These are phyloP conservation scores for Drosophila flavopinicola DNA, from an alignment of 2,888 invertebrate species.

Conservation along the genomic window DNA sequence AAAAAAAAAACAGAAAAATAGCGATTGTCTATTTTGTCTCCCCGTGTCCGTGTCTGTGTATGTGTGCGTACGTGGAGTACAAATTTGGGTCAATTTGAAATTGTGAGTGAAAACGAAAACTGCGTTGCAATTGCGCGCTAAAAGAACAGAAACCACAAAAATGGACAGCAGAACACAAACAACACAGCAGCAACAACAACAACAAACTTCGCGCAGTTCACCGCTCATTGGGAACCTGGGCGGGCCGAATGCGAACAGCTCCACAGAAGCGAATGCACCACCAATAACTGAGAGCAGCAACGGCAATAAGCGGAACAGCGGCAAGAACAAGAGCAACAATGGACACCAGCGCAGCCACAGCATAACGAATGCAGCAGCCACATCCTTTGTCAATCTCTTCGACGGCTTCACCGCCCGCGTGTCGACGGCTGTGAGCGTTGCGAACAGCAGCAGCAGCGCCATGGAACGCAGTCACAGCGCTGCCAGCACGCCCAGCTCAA, in stretches of 20 bases:
- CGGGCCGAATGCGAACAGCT: constrained; percentile 60
- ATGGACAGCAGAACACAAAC: constrained; percentile 57
- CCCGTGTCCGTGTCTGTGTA: constrained; percentile 29
- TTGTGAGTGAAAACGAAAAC: constrained; percentile 45
- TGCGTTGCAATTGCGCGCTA: constrained; percentile 34
- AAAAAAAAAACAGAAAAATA: constrained; percentile 25
- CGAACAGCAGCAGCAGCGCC: constrained; percentile 53
- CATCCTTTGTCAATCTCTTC: constrained; percentile 81
- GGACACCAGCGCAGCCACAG: constrained; percentile 75
- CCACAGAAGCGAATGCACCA: constrained; percentile 29
- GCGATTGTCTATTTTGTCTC: constrained; percentile 26
- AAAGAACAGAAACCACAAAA: constrained; percentile 21
- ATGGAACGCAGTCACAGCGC: constrained; percentile 73
- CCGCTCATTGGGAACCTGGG: constrained; percentile 58
- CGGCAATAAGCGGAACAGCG: constrained; percentile 32
- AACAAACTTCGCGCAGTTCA: constrained; percentile 58
- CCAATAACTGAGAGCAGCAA: constrained; percentile 17
- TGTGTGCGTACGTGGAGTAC: constrained; percentile 59
- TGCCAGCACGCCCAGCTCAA: constrained; percentile 79
- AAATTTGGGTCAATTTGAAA: constrained; percentile 68
- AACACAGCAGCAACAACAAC: constrained; percentile 46
- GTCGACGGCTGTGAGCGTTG: constrained; percentile 80
- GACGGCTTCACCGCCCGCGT: constrained; percentile 82
- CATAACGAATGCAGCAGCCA: constrained; percentile 74
- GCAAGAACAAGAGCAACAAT: constrained; percentile 53